Evolutionary conservation across 2,797 vertebrate genomes (phyloP).

Genomic region (Orestias chungarensis): DNA sequence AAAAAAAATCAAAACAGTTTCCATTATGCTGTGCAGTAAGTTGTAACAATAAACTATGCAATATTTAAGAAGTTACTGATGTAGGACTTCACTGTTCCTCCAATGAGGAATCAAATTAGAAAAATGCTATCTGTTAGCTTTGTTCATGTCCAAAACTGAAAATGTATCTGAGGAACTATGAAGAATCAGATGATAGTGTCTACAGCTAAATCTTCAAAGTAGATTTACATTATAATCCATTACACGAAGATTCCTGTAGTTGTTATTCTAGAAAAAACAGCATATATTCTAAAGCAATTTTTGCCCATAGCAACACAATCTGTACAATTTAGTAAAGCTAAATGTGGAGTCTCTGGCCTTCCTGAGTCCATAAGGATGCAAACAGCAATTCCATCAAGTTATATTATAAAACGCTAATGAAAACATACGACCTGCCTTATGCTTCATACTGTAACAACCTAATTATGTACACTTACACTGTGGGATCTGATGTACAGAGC

Average conservation of each 20-base stretch:
- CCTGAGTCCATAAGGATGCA: constrained; percentile 40
- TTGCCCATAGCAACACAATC: constrained; percentile 15
- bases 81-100: too few relatives aligned
- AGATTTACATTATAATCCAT: not conserved
- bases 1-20: not conserved
- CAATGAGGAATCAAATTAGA: too few relatives aligned
- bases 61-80: not conserved
- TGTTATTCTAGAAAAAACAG: constrained; percentile 14
- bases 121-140: too few relatives aligned
- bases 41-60: not conserved
- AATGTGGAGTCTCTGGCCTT: constrained; percentile 35
- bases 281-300: constrained; percentile 52
- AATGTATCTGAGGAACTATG: not conserved
- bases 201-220: not conserved
- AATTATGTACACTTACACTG: constrained; percentile 60
- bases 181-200: not conserved
- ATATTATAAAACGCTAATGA: constrained; percentile 61
- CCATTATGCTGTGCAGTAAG: not conserved
- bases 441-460: constrained; percentile 46
- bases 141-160: not conserved
- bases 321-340: constrained; percentile 16
- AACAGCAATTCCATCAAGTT: constrained; percentile 42
- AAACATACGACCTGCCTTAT: constrained; percentile 55
- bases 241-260: not conserved
- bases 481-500: constrained; percentile 31